These are phyloP conservation scores for Wiebesia pumilae DNA, from an alignment of 1,140 invertebrate species.

Conservation along the genomic window DNA sequence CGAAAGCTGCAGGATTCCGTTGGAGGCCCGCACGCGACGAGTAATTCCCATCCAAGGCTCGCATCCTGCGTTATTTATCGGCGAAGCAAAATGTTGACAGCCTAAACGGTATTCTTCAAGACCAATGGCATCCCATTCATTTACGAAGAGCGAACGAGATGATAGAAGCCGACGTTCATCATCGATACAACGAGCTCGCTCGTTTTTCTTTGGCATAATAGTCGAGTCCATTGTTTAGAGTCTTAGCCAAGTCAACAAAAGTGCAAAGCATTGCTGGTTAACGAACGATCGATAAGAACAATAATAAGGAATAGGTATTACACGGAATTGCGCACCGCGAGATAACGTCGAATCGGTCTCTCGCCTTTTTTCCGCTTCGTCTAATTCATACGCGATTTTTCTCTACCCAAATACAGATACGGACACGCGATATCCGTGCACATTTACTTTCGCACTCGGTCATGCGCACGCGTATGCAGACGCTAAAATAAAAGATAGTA, in stretches of 20 bases:
- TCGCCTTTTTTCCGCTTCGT: background rate
- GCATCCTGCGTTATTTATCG: background rate
- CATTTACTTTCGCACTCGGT: background rate
- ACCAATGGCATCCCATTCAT: conserved; percentile 50
- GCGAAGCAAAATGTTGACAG: background rate
- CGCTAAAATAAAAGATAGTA: background rate
- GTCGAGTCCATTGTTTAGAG: background rate
- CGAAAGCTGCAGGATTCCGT: background rate
- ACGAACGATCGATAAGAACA: background rate
- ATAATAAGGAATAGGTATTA: background rate
- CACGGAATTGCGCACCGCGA: background rate
- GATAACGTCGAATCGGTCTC: background rate
- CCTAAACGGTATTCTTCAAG: background rate
- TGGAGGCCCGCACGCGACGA: background rate
- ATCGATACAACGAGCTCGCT: background rate
- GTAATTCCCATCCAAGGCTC: background rate
- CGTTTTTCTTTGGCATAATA: background rate
- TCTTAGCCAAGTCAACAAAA: background rate
- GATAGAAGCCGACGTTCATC: conserved; percentile 7
- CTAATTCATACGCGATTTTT: background rate
- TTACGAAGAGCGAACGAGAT: conserved; percentile 45
- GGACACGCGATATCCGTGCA: background rate
- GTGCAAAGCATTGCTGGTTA: background rate
- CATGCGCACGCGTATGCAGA: background rate
- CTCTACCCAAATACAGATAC: background rate